Conservation (phyloP, 2,113 vertebrate genomes). For the Gobiocypris rarus region DNA sequence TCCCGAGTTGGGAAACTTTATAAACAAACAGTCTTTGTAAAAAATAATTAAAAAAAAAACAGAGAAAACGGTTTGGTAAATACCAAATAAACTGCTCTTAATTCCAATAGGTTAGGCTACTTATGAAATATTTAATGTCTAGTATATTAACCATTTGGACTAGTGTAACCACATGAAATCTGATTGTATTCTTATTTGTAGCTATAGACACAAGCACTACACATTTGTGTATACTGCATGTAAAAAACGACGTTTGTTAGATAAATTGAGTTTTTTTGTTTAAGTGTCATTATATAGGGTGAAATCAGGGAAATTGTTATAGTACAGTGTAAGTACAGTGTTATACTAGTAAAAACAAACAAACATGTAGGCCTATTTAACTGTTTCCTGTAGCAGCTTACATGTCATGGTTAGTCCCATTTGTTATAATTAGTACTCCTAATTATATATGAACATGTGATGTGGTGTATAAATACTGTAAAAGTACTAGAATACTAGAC, state of each 20-base stretch:
- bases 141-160: neutral
- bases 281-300: neutral
- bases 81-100: too few species aligned
- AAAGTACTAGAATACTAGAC: too few species aligned
- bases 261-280: too few species aligned
- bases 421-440: too few species aligned
- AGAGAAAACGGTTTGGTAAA: neutral
- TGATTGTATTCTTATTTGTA: too few species aligned
- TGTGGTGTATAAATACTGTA: neutral
- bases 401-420: neutral
- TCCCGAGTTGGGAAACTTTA: neutral
- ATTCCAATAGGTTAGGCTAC: neutral
- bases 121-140: neutral
- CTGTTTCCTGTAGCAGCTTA: neutral
- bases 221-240: neutral
- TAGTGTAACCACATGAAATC: neutral
- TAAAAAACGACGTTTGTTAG: too few species aligned
- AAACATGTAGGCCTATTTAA: neutral
- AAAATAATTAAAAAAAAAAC: neutral
- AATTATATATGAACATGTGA: neutral
- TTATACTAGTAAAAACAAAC: neutral
- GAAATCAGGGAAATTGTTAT: too few species aligned
- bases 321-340: too few species aligned
- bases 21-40: neutral
- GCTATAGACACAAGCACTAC: neutral